Conservation (phyloP, 1,140 invertebrate genomes). For the Heliothis virescens region DNA sequence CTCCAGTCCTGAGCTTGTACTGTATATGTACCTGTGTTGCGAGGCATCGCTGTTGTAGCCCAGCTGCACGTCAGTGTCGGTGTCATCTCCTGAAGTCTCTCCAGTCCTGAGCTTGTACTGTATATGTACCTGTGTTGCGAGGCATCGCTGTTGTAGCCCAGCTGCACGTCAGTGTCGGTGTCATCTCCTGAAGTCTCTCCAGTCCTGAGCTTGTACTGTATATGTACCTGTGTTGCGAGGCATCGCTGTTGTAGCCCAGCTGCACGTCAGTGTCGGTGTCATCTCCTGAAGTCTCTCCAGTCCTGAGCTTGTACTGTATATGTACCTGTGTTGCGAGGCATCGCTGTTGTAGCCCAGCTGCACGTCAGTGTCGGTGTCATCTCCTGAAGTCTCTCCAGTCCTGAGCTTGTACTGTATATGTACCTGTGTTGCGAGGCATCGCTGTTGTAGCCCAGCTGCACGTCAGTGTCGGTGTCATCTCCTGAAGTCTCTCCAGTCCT, state of each 20-base stretch:
- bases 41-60: slow-evolving; percentile 61
- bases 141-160: slow-evolving; percentile 61
- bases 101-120: slow-evolving; percentile 90
- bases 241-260: slow-evolving; percentile 61
- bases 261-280: slow-evolving; percentile 85
- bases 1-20: slow-evolving; percentile 89
- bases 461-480: slow-evolving; percentile 87
- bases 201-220: slow-evolving; percentile 91
- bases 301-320: slow-evolving; percentile 92
- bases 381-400: slow-evolving; percentile 86
- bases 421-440: slow-evolving; percentile 49
- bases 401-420: slow-evolving; percentile 93
- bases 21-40: slow-evolving; percentile 76
- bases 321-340: slow-evolving; percentile 30
- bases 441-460: slow-evolving; percentile 57
- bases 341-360: slow-evolving; percentile 61
- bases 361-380: slow-evolving; percentile 86
- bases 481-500: slow-evolving; percentile 86
- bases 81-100: slow-evolving; percentile 87
- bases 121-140: slow-evolving; percentile 9
- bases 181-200: slow-evolving; percentile 87
- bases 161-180: slow-evolving; percentile 82
- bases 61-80: slow-evolving; percentile 79
- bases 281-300: slow-evolving; percentile 86
- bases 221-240: slow-evolving; percentile 12